A percentile compares a stretch with the other conserved stretches of the same genome.
These are phyloP conservation scores for Meandrina meandrites DNA, from an alignment of 92 coral and sea anemone species.

Conservation along the genomic window DNA sequence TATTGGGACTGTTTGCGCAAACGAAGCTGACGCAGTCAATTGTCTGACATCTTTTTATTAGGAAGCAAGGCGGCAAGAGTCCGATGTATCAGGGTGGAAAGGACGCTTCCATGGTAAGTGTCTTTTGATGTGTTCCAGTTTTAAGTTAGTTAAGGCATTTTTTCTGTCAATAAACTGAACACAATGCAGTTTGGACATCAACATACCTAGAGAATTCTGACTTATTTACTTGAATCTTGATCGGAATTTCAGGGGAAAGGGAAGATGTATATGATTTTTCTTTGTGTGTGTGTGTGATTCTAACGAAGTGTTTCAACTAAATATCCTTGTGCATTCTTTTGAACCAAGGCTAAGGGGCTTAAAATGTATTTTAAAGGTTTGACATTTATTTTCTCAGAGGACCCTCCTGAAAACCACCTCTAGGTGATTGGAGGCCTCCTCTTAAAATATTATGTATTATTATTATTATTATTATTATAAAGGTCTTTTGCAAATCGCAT, in stretches of 20 bases:
- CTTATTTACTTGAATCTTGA: neutral
- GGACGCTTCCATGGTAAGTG: constrained; percentile 38
- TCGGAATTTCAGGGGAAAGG: neutral
- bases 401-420: too few relatives aligned
- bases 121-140: constrained; percentile 21
- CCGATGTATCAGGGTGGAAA: constrained; percentile 34
- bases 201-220: neutral
- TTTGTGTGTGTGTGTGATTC: neutral
- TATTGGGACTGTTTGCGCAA: neutral
- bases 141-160: neutral
- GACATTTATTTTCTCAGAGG: too few relatives aligned
- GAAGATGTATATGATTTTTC: neutral
- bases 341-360: neutral
- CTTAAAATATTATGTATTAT: too few relatives aligned
- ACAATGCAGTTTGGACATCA: neutral
- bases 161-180: neutral
- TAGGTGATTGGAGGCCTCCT: too few relatives aligned
- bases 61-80: constrained; percentile 29
- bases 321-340: neutral
- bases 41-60: neutral
- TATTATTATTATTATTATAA: too few relatives aligned
- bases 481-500: neutral
- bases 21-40: neutral
- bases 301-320: neutral
- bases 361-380: too few relatives aligned